Evolutionary conservation across 53 echinoderm and acorn worm genomes (phyloP).

Genomic region (Hippasteria phrygiana): DNA sequence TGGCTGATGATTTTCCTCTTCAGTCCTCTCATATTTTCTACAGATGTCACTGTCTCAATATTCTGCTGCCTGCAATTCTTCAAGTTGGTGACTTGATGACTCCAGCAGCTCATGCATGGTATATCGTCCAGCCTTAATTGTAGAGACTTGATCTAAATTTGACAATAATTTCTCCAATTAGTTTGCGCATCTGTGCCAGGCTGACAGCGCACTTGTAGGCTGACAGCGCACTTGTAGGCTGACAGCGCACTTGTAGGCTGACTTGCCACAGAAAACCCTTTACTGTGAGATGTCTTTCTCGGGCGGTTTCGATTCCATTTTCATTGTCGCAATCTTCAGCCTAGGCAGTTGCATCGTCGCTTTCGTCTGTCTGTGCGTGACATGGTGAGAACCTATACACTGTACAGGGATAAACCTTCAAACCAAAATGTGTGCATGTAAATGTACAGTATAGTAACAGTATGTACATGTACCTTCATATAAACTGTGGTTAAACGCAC

Average conservation of each 20-base stretch:
- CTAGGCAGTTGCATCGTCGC: background rate
- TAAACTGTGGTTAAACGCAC: background rate
- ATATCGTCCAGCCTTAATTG: background rate
- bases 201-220: background rate
- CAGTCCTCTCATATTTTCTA: background rate
- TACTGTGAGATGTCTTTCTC: slow-evolving; percentile 1
- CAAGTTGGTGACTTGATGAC: background rate
- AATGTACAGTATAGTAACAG: no score
- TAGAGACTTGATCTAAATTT: background rate
- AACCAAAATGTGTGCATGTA: background rate
- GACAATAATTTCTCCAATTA: background rate
- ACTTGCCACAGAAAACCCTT: background rate
- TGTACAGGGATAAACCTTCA: background rate
- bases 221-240: no score
- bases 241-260: background rate
- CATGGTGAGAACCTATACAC: background rate
- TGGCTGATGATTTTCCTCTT: background rate
- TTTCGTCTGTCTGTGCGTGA: background rate
- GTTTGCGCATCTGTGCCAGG: slow-evolving; percentile 24
- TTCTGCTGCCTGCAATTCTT: background rate
- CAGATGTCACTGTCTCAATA: background rate
- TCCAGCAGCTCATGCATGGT: background rate
- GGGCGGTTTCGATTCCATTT: background rate
- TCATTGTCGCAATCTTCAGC: background rate
- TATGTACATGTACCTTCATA: no score